phyloP scores from a whole-genome alignment of 2,888 invertebrate species.

The Andrena praecox region DNA sequence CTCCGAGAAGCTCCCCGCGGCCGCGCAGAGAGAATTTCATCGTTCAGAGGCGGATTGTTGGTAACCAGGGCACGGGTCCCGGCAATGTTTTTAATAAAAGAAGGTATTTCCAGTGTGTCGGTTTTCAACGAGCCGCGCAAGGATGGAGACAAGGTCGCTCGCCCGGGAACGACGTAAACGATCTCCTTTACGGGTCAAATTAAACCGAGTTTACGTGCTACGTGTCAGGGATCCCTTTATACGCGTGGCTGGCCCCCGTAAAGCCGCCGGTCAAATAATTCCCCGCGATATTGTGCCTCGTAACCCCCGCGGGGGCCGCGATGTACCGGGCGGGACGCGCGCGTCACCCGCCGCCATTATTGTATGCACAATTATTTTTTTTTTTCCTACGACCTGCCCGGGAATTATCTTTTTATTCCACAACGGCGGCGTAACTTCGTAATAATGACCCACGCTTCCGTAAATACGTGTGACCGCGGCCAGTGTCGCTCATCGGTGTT shows the following conservation, averaged over 20 bases:
- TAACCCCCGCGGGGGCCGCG: slow-evolving; percentile 40
- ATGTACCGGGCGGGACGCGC: slow-evolving; percentile 25
- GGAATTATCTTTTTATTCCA: slow-evolving; percentile 8
- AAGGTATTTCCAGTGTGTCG: slow-evolving; percentile 3
- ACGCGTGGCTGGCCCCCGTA: slow-evolving; percentile 69
- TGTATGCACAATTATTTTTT: slow-evolving; percentile 39
- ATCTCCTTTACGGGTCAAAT: slow-evolving; percentile 74
- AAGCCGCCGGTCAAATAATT: slow-evolving; percentile 72
- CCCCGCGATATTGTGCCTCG: slow-evolving; percentile 63
- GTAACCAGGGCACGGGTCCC: background rate
- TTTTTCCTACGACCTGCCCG: background rate
- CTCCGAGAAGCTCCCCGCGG: background rate
- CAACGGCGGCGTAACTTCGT: background rate
- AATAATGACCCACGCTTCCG: slow-evolving; percentile 11
- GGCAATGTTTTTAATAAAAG: slow-evolving; percentile 16
- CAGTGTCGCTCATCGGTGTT: background rate
- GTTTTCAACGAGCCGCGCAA: background rate
- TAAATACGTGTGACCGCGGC: background rate
- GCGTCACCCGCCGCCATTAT: slow-evolving; percentile 41
- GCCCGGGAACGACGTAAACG: slow-evolving; percentile 44
- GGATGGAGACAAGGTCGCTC: slow-evolving; percentile 34
- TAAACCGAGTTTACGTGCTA: slow-evolving; percentile 72
- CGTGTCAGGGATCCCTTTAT: slow-evolving; percentile 74
- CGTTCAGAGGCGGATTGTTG: background rate
- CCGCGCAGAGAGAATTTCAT: background rate